Evolutionary conservation across 2,888 invertebrate genomes (phyloP), one percentile per base, ranked within the genome.

Genomic region (Onchidella celtica): DNA sequence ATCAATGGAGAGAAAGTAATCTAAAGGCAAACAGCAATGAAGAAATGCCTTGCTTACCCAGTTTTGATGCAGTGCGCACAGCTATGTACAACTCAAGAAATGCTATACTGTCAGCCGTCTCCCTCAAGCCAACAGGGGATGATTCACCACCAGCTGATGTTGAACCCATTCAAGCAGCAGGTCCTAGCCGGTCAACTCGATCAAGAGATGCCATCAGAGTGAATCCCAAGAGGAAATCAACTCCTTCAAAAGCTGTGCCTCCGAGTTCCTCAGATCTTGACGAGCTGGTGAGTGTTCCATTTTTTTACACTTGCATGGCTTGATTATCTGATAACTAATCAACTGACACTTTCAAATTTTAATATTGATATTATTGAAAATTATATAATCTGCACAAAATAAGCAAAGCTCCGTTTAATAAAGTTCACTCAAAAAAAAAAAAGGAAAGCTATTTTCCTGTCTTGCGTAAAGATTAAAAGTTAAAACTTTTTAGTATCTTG

Each of bases 21-120:
- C 17, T 40, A 1, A 76, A 69, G 47, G 65, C 34, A 21, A 74
- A 61, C 34, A 38, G 24, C 36, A 81, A 73, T 59, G 81, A 75
- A 59, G 74, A 74, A 27, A 76, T 63, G 27, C 75, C 75, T 27
- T 40, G 34, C 36, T 38, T 81, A 24, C 81, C 81, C 3, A 76
- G 63, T 24, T 81, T 81, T 72, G 81, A 81, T 32, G 61, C 63
- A 38, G 81, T 81, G 2, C 66, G 76, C 11, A 81, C 70, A 3
- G 81, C 81, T 4, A 81, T 81, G 81, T 70, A 76, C 65, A 81
- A 81, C 32, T 69, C 81, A 6, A 76, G 81, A 69, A 81, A 81
- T 76, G 81, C 81, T 63, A 72, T 81, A n/a, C 55, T 81, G 27
- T 76, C 76, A 24, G 66, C 81, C 27, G 69, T 81, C 9, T 81